These are phyloP conservation scores for Gymnorhina tibicen DNA, from an alignment of 2,113 vertebrate species.

Conservation along the genomic window DNA sequence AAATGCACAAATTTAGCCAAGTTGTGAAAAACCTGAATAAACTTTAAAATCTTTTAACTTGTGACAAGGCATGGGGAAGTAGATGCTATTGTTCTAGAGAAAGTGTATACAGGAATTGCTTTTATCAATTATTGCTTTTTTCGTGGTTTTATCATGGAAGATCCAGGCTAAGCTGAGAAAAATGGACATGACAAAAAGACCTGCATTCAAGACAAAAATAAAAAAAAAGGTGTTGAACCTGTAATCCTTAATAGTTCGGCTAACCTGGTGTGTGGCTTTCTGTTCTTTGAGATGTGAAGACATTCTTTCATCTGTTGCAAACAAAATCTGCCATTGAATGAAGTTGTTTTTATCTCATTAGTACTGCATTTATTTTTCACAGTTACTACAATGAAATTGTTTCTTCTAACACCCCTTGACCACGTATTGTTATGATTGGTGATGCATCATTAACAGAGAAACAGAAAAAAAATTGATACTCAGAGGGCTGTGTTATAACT, in stretches of 20 bases:
- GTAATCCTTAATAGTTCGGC: background rate
- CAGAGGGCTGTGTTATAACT: background rate
- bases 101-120: background rate
- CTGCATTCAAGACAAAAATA: background rate
- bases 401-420: background rate
- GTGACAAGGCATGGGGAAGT: background rate
- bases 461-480: background rate
- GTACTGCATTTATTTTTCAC: background rate
- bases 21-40: background rate
- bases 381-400: background rate
- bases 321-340: background rate
- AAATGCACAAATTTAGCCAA: background rate
- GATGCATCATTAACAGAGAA: background rate
- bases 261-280: background rate
- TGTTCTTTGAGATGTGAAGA: background rate
- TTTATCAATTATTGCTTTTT: too few relatives aligned
- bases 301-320: background rate
- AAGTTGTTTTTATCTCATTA: background rate
- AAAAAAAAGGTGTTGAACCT: background rate
- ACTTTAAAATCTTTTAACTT: background rate
- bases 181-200: background rate
- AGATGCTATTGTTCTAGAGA: background rate
- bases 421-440: background rate
- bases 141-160: background rate
- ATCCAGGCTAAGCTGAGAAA: background rate